Percentiles rank a stretch among this genome's conserved stretches.
Evolutionary conservation across 2,113 vertebrate species (phyloP).

Genomic region (Nothobranchius kuhntae): DNA sequence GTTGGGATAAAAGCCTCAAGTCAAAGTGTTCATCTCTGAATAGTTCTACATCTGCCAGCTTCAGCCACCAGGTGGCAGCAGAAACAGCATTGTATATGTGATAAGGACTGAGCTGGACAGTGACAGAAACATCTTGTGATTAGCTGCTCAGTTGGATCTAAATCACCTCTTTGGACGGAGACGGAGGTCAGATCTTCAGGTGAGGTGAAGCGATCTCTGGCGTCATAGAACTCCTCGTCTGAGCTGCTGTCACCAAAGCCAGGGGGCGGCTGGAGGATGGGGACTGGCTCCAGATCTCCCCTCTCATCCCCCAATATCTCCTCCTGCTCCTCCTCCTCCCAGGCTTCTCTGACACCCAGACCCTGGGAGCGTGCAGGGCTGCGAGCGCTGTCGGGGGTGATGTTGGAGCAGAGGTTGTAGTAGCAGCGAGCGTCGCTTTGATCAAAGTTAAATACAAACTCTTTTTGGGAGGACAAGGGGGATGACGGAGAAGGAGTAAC

Average conservation of each 20-base stretch:
- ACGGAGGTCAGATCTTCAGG: conserved; percentile 69
- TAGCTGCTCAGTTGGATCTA: neutral
- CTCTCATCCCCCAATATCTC: conserved; percentile 1
- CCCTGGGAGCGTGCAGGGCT: conserved; percentile 47
- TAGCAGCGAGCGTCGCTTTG: conserved; percentile 76
- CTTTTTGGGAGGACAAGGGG: conserved; percentile 34
- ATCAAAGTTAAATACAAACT: conserved; percentile 78
- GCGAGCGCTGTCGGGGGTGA: conserved; percentile 81
- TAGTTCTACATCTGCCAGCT: neutral
- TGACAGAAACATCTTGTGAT: neutral
- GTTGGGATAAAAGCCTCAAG: too few species aligned
- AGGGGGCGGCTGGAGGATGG: conserved; percentile 80
- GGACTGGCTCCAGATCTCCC: conserved; percentile 29
- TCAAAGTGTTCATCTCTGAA: too few species aligned
- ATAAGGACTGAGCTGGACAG: neutral
- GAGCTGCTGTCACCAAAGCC: conserved; percentile 93
- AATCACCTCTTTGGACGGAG: conserved; percentile 63
- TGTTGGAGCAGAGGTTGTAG: conserved; percentile 83
- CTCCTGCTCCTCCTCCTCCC: conserved; percentile 3
- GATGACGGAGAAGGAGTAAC: conserved; percentile 25
- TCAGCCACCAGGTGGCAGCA: conserved; percentile 56
- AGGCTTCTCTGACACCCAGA: neutral
- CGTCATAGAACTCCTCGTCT: conserved; percentile 94
- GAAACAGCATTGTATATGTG: neutral
- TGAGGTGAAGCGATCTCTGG: conserved; percentile 85